Percentiles rank a stretch among this genome's conserved stretches.
Conservation (phyloP, 1,140 invertebrate genomes). For the Pseudobourletiella spinata region DNA sequence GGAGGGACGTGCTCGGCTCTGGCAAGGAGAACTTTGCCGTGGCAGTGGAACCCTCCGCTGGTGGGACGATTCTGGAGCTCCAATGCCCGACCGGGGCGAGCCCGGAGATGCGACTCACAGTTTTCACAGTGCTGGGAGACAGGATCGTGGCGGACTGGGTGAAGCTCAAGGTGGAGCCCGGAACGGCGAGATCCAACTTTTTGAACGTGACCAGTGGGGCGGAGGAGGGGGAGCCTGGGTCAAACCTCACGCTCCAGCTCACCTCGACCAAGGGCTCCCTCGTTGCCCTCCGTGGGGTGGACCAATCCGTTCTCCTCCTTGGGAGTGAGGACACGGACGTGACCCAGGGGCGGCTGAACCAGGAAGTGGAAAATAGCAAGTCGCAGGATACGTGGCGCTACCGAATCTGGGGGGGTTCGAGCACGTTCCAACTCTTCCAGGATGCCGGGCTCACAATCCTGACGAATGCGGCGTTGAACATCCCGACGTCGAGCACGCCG, state of each 20-base stretch:
- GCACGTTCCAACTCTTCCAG: constrained; percentile 41
- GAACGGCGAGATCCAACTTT: not conserved
- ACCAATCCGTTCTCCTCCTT: constrained; percentile 11
- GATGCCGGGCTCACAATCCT: constrained; percentile 65
- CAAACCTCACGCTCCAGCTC: not conserved
- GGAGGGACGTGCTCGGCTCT: constrained; percentile 55
- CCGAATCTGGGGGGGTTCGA: constrained; percentile 11
- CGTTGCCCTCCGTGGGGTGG: constrained; percentile 9
- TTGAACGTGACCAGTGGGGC: not conserved
- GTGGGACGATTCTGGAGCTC: constrained; percentile 1
- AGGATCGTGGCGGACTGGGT: constrained; percentile 1
- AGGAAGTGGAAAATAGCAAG: constrained; percentile 1
- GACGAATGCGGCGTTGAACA: constrained; percentile 58
- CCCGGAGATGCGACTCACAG: constrained; percentile 7
- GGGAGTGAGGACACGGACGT: constrained; percentile 21
- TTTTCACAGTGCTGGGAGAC: not conserved
- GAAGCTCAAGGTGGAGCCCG: not conserved
- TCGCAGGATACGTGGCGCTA: not conserved
- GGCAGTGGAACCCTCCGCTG: not conserved
- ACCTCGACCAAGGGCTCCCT: not conserved
- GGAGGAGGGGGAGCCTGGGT: not conserved
- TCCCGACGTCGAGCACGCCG: constrained; percentile 23
- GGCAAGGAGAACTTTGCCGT: not conserved
- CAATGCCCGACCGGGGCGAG: not conserved
- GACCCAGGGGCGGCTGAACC: not conserved